Conservation (phyloP, 2,113 vertebrate genomes). For the Ammodytes marinus region DNA sequence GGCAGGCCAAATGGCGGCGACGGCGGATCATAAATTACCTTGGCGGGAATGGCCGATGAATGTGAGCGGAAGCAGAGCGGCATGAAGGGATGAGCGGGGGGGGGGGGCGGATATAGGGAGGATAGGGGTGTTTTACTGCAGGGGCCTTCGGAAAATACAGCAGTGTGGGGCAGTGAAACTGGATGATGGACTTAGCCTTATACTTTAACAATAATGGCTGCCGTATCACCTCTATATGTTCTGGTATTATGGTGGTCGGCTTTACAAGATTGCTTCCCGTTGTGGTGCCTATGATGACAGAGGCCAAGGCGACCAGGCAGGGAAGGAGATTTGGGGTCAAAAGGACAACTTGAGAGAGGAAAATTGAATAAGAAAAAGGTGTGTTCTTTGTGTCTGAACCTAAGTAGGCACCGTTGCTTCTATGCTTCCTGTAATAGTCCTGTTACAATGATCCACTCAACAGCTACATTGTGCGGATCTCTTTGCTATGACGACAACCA, state of each 20-base stretch:
- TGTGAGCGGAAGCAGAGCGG: slow-evolving; percentile 36
- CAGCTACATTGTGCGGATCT: no score
- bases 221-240: slow-evolving; percentile 18
- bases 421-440: no score
- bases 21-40: slow-evolving; percentile 63
- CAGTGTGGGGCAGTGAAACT: slow-evolving; percentile 17
- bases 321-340: background rate
- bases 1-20: slow-evolving; percentile 64
- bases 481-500: no score
- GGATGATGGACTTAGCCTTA: slow-evolving; percentile 32
- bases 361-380: background rate
- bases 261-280: background rate
- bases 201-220: slow-evolving; percentile 17
- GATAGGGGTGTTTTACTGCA: slow-evolving; percentile 44
- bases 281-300: background rate
- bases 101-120: background rate
- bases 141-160: slow-evolving; percentile 24
- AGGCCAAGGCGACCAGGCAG: background rate
- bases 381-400: background rate
- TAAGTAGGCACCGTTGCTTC: background rate
- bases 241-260: background rate
- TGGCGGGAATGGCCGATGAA: slow-evolving; percentile 40
- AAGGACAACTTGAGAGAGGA: background rate
- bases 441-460: no score
- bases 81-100: slow-evolving; percentile 35